Conservation (phyloP, 2,888 invertebrate genomes). For the Apodemia hepburni region DNA sequence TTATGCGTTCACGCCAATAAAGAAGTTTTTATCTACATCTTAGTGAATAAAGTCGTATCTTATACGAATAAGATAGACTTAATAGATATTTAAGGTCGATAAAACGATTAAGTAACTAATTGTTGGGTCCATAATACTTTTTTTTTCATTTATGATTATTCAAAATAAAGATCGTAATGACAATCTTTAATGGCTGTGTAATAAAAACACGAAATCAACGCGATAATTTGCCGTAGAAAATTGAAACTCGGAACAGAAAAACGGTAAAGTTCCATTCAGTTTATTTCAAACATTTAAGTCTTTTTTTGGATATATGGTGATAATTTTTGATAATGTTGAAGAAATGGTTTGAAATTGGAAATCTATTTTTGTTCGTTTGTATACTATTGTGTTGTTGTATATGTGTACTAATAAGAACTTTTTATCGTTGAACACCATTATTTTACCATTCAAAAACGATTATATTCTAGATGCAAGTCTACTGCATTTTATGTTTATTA, state of each 20-base stretch:
- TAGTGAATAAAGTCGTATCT: not conserved
- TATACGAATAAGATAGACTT: not conserved
- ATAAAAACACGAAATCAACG: slow-evolving; percentile 17
- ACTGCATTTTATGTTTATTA: not conserved
- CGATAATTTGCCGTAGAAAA: slow-evolving; percentile 18
- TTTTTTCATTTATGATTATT: slow-evolving; percentile 5
- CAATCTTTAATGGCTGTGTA: slow-evolving; percentile 18
- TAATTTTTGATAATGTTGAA: slow-evolving; percentile 3
- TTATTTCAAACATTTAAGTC: not conserved
- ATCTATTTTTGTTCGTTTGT: not conserved
- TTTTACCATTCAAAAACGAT: not conserved
- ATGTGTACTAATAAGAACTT: not conserved
- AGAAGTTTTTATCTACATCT: not conserved
- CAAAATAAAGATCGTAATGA: slow-evolving; percentile 8
- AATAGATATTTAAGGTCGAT: slow-evolving; percentile 9
- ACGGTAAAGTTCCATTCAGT: slow-evolving; percentile 7
- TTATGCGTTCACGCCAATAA: not conserved
- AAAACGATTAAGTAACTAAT: slow-evolving; percentile 9
- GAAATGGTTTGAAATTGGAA: slow-evolving; percentile 1
- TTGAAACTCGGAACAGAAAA: slow-evolving; percentile 13
- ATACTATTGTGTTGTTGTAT: not conserved
- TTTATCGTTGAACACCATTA: not conserved
- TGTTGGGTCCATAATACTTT: not conserved
- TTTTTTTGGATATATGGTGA: not conserved
- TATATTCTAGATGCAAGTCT: not conserved